Conservation (phyloP, 2,888 invertebrate species). For the Margaritifera margaritifera region DNA sequence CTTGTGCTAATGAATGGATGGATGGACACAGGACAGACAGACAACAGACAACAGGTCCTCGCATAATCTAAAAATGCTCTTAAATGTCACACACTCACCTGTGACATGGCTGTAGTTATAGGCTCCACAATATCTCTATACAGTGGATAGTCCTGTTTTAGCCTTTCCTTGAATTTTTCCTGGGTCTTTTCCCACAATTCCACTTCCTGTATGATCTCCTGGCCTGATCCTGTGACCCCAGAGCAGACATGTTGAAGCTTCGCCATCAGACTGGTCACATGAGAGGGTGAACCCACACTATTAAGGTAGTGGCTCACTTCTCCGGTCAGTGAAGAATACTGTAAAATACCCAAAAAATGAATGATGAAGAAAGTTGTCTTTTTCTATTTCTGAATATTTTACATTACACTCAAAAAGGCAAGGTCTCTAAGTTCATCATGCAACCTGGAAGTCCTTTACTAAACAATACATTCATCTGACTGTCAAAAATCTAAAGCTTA, state of each 20-base stretch:
- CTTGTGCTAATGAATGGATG: too few relatives aligned
- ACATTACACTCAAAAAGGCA: too few relatives aligned
- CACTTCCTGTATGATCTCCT: constrained; percentile 49
- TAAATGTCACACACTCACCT: constrained; percentile 74
- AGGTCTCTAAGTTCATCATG: not conserved
- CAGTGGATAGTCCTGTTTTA: constrained; percentile 73
- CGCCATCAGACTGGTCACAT: constrained; percentile 38
- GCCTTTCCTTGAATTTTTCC: constrained; percentile 46
- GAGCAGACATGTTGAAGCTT: constrained; percentile 28
- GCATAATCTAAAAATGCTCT: not conserved
- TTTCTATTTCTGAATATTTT: too few relatives aligned
- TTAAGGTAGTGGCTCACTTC: constrained; percentile 49
- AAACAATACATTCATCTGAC: not conserved
- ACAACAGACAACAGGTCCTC: too few relatives aligned
- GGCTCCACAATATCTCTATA: constrained; percentile 87
- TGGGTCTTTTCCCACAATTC: constrained; percentile 58
- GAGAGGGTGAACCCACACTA: constrained; percentile 39
- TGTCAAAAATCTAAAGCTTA: not conserved
- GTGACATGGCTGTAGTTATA: constrained; percentile 80
- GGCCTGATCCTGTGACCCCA: constrained; percentile 10
- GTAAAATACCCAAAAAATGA: constrained; percentile 8
- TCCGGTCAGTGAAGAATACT: constrained; percentile 51
- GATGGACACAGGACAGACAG: too few relatives aligned
- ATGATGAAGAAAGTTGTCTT: too few relatives aligned
- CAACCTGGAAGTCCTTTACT: not conserved